Percentiles rank a stretch among this genome's conserved stretches.
Conservation (phyloP, 2,888 invertebrate species). For the Hyalella azteca region DNA sequence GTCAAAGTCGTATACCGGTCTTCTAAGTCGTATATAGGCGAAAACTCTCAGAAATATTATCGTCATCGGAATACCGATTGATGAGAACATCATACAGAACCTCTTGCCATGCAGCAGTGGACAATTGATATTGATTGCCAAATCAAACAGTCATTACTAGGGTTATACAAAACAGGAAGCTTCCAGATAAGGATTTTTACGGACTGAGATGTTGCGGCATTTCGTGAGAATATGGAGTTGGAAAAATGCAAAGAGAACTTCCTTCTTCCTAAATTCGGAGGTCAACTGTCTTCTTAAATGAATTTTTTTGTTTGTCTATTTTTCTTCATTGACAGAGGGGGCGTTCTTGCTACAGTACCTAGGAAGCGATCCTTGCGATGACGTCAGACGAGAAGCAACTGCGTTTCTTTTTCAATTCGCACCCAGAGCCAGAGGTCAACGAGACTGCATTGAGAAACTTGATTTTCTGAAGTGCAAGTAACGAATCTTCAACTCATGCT, state of each 20-base stretch:
- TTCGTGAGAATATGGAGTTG: neutral
- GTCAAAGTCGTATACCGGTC: neutral
- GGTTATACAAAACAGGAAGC: neutral
- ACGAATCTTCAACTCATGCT: too few relatives aligned
- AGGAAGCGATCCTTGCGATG: too few relatives aligned
- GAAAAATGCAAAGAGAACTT: neutral
- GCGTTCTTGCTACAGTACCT: neutral
- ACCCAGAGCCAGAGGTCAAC: too few relatives aligned
- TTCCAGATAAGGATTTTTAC: too few relatives aligned
- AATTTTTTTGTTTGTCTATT: neutral
- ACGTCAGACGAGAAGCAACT: too few relatives aligned
- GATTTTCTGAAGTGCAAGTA: too few relatives aligned
- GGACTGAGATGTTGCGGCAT: too few relatives aligned
- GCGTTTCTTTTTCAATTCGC: too few relatives aligned
- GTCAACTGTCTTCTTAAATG: neutral
- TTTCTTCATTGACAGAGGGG: neutral
- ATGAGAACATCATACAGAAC: slow-evolving; percentile 18
- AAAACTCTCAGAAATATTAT: neutral
- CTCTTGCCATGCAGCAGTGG: neutral
- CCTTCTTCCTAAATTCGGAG: neutral
- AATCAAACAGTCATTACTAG: slow-evolving; percentile 1
- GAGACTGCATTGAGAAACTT: too few relatives aligned
- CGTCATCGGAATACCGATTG: slow-evolving; percentile 23
- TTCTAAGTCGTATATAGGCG: neutral
- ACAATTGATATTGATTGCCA: neutral